Evolutionary conservation across 2,797 vertebrate genomes (phyloP).

Genomic region (Chrysolophus pictus): DNA sequence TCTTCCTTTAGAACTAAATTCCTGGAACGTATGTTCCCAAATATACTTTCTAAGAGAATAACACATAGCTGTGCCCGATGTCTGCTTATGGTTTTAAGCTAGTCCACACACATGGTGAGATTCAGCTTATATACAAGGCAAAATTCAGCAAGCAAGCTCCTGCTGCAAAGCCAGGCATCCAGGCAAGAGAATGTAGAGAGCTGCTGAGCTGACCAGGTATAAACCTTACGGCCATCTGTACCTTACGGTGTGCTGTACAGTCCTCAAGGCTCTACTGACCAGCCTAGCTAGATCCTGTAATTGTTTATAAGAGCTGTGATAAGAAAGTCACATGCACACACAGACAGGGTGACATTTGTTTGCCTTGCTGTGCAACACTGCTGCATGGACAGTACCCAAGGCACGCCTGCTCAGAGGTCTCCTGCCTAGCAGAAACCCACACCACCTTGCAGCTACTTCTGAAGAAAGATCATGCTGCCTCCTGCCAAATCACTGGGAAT

Average conservation of each 20-base stretch:
- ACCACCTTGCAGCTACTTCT: not conserved
- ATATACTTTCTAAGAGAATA: not conserved
- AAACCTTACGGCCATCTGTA: not conserved
- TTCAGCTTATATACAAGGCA: not conserved
- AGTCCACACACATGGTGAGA: not conserved
- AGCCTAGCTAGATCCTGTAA: not conserved
- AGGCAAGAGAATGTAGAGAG: not conserved
- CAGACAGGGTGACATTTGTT: not conserved
- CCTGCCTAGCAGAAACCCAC: not conserved
- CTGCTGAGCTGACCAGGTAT: not conserved
- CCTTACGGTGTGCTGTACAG: not conserved
- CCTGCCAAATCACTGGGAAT: not conserved
- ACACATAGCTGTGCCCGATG: not conserved
- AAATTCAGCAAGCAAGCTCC: not conserved
- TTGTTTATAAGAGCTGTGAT: not conserved
- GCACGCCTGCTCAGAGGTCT: not conserved
- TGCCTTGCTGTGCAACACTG: not conserved
- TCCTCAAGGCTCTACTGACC: not conserved
- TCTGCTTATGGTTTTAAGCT: not conserved
- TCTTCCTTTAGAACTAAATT: not conserved
- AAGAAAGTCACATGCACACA: not conserved
- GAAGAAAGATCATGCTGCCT: not conserved
- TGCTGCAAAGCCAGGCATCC: not conserved
- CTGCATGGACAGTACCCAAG: rapidly evolving
- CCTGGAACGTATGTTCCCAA: not conserved